phyloP scores from a whole-genome alignment of 2,797 vertebrate species.

The Oophaga sylvatica region DNA sequence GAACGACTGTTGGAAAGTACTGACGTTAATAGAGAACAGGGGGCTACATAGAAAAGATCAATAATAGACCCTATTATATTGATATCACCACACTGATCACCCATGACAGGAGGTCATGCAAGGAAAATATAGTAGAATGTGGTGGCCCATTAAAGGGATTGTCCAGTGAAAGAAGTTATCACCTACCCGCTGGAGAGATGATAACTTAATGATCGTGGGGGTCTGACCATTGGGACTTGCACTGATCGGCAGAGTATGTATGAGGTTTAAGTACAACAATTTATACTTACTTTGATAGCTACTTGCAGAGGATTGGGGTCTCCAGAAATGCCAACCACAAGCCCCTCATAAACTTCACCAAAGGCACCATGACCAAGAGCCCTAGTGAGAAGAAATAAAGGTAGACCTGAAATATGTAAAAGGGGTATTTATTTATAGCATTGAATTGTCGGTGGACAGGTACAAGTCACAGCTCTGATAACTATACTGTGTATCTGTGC shows the following conservation, averaged over 20 bases:
- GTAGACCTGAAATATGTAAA: not conserved
- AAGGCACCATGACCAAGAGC: slow-evolving; percentile 90
- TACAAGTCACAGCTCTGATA: too few relatives aligned
- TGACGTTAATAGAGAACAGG: not conserved
- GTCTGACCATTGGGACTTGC: too few relatives aligned
- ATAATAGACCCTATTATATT: not conserved
- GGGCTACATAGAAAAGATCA: not conserved
- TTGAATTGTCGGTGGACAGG: too few relatives aligned
- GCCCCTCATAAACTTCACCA: slow-evolving; percentile 91
- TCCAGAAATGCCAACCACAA: slow-evolving; percentile 83
- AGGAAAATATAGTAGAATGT: too few relatives aligned
- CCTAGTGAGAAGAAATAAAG: slow-evolving; percentile 67
- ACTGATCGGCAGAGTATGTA: too few relatives aligned
- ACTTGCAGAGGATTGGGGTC: slow-evolving; percentile 86
- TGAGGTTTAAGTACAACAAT: not conserved
- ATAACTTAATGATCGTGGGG: too few relatives aligned
- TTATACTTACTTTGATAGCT: slow-evolving; percentile 87
- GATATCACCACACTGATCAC: not conserved
- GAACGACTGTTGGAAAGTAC: not conserved
- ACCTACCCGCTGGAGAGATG: too few relatives aligned
- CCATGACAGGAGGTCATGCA: too few relatives aligned
- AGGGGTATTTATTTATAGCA: not conserved
- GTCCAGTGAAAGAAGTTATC: too few relatives aligned
- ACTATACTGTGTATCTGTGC: too few relatives aligned
- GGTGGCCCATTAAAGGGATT: too few relatives aligned